Evolutionary conservation across 2,113 vertebrate species (phyloP).

Genomic region (Parus major): DNA sequence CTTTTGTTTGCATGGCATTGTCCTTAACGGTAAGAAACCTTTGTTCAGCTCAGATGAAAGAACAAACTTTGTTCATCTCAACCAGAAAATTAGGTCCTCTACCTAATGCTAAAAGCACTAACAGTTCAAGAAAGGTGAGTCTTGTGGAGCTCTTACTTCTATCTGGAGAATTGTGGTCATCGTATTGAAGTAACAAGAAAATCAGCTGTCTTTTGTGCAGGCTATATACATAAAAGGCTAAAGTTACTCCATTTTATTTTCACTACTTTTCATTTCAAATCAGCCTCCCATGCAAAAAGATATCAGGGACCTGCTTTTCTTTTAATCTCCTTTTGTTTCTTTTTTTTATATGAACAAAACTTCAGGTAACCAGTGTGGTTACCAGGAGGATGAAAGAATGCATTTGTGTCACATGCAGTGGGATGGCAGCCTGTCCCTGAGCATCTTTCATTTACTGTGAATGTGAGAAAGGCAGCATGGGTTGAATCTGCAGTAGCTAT

Average conservation of each 20-base stretch:
- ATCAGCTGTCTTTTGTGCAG: background rate
- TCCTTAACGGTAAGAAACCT: constrained; percentile 89
- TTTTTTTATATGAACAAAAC: background rate
- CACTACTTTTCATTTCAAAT: background rate
- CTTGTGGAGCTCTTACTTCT: background rate
- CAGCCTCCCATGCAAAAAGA: background rate
- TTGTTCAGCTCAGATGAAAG: background rate
- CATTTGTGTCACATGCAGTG: background rate
- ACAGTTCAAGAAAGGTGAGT: background rate
- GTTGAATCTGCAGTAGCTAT: background rate
- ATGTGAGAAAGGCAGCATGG: background rate
- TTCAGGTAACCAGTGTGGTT: background rate
- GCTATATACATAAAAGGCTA: background rate
- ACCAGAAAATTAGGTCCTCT: background rate
- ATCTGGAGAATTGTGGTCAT: background rate
- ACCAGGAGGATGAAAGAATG: background rate
- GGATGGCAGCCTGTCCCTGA: background rate
- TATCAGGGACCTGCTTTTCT: background rate
- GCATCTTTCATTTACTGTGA: background rate
- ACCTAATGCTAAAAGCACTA: background rate
- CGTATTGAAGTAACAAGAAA: background rate
- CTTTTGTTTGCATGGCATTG: constrained; percentile 89
- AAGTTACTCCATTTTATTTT: background rate
- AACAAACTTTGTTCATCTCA: background rate
- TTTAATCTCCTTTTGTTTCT: background rate